These are phyloP conservation scores for Druon quercuslanigerum DNA, from an alignment of 1,140 invertebrate genomes.

Conservation along the genomic window DNA sequence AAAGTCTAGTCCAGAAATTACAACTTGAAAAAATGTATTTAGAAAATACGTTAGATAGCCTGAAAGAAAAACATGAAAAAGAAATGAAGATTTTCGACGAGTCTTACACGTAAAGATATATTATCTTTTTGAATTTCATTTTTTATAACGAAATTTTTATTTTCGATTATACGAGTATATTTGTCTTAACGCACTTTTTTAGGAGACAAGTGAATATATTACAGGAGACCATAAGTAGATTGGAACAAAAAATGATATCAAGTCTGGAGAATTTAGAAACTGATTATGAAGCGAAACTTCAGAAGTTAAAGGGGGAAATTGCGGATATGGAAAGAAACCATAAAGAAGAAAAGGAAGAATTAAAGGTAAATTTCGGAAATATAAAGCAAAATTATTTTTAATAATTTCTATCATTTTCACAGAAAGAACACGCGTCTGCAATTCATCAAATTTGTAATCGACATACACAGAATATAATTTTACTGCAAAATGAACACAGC, in stretches of 20 bases:
- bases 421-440: conserved; percentile 59
- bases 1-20: conserved; percentile 59
- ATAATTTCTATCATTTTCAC: conserved; percentile 19
- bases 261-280: conserved; percentile 62
- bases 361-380: conserved; percentile 58
- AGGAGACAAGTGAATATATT: conserved; percentile 68
- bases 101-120: conserved; percentile 65
- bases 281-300: conserved; percentile 66
- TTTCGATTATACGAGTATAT: conserved; percentile 1
- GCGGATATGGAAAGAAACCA: conserved; percentile 58
- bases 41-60: conserved; percentile 59
- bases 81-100: conserved; percentile 67
- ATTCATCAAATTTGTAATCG: conserved; percentile 62
- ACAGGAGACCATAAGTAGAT: conserved; percentile 61
- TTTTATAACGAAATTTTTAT: conserved; percentile 34
- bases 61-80: conserved; percentile 67
- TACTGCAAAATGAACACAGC: conserved; percentile 64
- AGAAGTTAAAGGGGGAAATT: conserved; percentile 67
- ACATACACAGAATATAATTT: conserved; percentile 60
- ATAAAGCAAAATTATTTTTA: conserved; percentile 5
- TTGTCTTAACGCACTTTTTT: conserved; percentile 34
- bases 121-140: conserved; percentile 32
- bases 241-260: conserved; percentile 62
- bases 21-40: conserved; percentile 66
- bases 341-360: conserved; percentile 63